phyloP scores from a whole-genome alignment of 1,140 invertebrate species.

The Phthorimaea operculella region DNA sequence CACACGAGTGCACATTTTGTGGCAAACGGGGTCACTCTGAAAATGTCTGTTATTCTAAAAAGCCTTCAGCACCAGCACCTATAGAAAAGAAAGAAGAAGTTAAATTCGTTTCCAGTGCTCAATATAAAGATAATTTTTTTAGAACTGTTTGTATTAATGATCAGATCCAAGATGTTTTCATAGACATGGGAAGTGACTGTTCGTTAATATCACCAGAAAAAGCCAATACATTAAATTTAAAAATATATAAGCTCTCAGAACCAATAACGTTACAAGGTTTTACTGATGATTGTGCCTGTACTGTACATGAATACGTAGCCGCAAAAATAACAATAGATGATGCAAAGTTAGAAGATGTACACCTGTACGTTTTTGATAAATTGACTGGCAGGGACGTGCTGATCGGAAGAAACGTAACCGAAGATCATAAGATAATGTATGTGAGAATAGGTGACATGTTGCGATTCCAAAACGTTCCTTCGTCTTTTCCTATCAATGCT shows the following conservation, averaged over 20 bases:
- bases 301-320: background rate
- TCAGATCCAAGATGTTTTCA: constrained; percentile 5
- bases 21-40: background rate
- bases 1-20: background rate
- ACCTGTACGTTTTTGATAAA: constrained; percentile 2
- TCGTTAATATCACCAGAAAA: background rate
- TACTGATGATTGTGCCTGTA: background rate
- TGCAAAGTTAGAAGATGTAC: background rate
- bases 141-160: background rate
- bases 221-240: background rate
- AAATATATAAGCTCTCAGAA: background rate
- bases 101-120: background rate
- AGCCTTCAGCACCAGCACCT: background rate
- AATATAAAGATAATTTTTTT: constrained; percentile 3
- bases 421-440: constrained; percentile 2
- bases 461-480: background rate
- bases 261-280: background rate
- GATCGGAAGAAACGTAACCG: constrained; percentile 6
- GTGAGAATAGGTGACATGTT: background rate
- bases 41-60: constrained; percentile 1
- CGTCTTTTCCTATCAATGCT: background rate
- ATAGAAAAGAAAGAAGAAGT: constrained; percentile 2
- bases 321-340: background rate
- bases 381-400: constrained; percentile 1
- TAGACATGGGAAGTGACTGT: constrained; percentile 10